These are phyloP conservation scores for Myotis vivesi DNA, from an alignment of 2,797 vertebrate genomes.

Conservation along the genomic window DNA sequence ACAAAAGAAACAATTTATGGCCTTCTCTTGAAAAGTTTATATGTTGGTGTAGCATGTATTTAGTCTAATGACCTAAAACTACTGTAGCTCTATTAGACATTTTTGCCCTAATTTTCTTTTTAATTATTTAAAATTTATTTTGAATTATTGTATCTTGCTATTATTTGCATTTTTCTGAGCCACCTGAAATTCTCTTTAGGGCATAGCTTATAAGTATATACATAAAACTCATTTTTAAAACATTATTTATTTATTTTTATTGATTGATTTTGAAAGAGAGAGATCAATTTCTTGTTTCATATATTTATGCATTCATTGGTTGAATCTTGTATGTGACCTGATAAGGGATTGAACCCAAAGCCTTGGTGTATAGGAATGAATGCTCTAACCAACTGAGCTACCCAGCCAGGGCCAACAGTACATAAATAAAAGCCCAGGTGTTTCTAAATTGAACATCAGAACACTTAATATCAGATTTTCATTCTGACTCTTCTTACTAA, in stretches of 20 bases:
- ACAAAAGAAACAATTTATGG: not conserved
- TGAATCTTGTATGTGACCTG: not conserved
- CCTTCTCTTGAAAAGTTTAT: not conserved
- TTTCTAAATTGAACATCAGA: not conserved
- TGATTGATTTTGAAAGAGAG: not conserved
- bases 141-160: conserved; percentile 1
- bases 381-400: not conserved
- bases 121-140: not conserved
- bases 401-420: not conserved
- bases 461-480: not conserved
- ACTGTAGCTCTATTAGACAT: not conserved
- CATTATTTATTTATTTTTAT: not conserved
- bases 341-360: not conserved
- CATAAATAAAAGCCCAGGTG: not conserved
- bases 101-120: not conserved
- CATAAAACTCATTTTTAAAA: not conserved
- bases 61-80: not conserved
- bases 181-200: not conserved
- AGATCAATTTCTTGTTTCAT: not conserved
- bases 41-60: not conserved
- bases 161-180: not conserved
- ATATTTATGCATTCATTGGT: not conserved
- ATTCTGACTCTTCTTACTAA: not conserved
- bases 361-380: not conserved
- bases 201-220: not conserved